Evolutionary conservation across 2,888 invertebrate species (phyloP), one percentile per base, ranked within the genome.

Genomic region (Tenthredo mesomela): DNA sequence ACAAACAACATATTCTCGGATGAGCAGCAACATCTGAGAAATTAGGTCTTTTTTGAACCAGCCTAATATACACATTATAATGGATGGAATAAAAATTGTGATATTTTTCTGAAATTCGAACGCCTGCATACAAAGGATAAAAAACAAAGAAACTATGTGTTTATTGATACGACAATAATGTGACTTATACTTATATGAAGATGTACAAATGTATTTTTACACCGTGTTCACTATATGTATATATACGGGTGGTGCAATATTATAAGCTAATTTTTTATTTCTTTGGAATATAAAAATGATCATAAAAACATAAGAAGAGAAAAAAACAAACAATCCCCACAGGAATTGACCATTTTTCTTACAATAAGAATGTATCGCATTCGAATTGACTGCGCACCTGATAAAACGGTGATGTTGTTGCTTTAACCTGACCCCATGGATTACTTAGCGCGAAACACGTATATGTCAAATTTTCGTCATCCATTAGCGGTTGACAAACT

Each of bases 381-480:
- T 21, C 58, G 21, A 25, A 61, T 61, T 61, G 61, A 61, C 10
- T 25, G 25, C 10, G 25, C 10, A 21, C 25, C 25, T 61, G 61
- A 25, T 12, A 25, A 61, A 61, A 61, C 25, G 61, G 4, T 25
- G 25, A 61, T 61, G 25, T 61, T 61, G 21, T 61, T 21, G 61
- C 9, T 61, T 25, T 25, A 61, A 61, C 10, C 61, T 25, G 61
- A 61, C 25, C 61, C 21, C 25, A 61, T 2, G n/a, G n/a, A 61
- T 61, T 61, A 61, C 3, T 12, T 25, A 10, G 21, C 25, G 25
- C 40, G 70, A 7, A 54, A 40, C 3, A 71, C 70, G n/a, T 40
- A 71, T 37, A 71, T 37, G 18, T 21, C n/a, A n/a, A 71, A 71
- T 37, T 71, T 71, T 71, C 70, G 70, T 71, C 33, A 71, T 71